Evolutionary conservation across 1,140 invertebrate genomes (phyloP), one percentile per base, ranked within the genome.

Genomic region (Solen grandis): DNA sequence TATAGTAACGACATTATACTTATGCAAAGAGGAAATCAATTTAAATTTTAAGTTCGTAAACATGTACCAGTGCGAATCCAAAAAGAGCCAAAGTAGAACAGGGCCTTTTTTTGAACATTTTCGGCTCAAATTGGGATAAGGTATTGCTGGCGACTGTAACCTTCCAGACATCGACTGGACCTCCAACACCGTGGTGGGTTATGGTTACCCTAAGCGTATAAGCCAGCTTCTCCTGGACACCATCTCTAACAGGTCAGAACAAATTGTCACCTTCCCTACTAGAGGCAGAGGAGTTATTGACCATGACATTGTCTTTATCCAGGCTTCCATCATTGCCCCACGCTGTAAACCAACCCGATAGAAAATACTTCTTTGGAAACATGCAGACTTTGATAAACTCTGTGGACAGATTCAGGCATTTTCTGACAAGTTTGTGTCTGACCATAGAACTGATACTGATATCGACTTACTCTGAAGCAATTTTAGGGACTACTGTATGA

Each of bases 261-360:
- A 73, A 27, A 59, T 73, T 2, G 10, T 70, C 1, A 10, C 27
- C n/a, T 54, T 70, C 22, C 1, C 66, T 8, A 70, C 41, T 16
- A 65, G 62, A 38, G n/a, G n/a, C n/a, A n/a, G n/a, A 5, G 66
- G 66, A 1, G n/a, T 70, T 27, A 70, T n/a, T 31, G 66, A 70
- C 46, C 66, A 27, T 27, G 50, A 54, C 16, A 22, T 31, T 10
- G 46, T 70, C 5, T n/a, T 66, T 22, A n/a, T 66, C 2, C 62
- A 36, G 4, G 62, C 62, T 5, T 2, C 16, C 5, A 10, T 33
- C 36, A 35, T 13, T 36, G 62, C 62, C 10, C 16, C 14, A 2
- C 10, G 33, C 5, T 2, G 2, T 4, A 38, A 66, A 38, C 31
- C 62, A 10, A 22, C 62, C 31, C 31, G 3, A 13, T 13, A 19